Base-by-base conservation (phyloP, 2,888 invertebrate species). In the Trachelus stipa region DNA sequence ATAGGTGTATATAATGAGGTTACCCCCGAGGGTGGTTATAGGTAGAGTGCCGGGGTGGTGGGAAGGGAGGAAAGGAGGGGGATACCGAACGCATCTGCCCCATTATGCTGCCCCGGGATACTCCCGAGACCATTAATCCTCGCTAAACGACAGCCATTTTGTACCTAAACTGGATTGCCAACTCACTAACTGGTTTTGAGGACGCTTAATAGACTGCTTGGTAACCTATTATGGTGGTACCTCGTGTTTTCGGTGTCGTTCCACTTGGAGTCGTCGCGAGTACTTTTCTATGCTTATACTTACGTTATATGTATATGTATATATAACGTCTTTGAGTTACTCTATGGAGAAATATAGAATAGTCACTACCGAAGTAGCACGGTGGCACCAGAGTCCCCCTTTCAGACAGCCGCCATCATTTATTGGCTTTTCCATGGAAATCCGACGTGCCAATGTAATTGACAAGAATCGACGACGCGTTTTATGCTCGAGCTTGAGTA, bases 121-220 rank as follows among this genome's bases (percentile, higher is more conserved):
- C 89, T 88, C 88, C 85, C 88, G 85, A 86, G 90, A 88, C 90
- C 91, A 91, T 91, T 91, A 91, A 91, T 91, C 90, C 91, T 91
- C 87, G 88, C 91, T 91, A 91, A 91, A 91, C 91, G 91, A 91
- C 91, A 91, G 91, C 91, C 91, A 91, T 91, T 91, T 91, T 91
- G 91, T 91, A 91, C 90, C 91, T 90, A 90, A 91, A 91, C 91
- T 91, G 91, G 91, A 91, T 91, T 91, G 91, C 90, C 90, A 88
- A 90, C 89, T 91, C 91, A 90, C 91, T 90, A 90, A 90, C 90
- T 90, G 90, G 90, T 90, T 90, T 90, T 88, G 88, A 90, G 88
- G 89, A 90, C 87, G 90, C 88, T 90, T 90, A 90, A 90, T 90
- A 90, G 90, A 90, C 73, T 34, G 73, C 34, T 88, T 86, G 85